phyloP scores from a whole-genome alignment of 2,113 vertebrate genomes.

The Toxotes jaculatrix region DNA sequence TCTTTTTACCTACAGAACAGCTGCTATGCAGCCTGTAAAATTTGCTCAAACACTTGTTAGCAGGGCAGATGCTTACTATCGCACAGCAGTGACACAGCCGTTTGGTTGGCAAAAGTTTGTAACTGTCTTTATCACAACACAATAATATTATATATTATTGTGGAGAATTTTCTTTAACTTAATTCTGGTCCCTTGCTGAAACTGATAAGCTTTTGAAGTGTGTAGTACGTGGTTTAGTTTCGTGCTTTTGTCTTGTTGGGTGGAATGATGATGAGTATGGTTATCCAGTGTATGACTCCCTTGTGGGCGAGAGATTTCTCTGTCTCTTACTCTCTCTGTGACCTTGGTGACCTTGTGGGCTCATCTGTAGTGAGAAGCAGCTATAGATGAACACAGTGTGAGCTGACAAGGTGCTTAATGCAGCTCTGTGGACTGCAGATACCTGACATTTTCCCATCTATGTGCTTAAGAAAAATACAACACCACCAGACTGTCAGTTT shows the following conservation, averaged over 20 bases:
- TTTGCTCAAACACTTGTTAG: background rate
- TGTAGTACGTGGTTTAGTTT: constrained; percentile 12
- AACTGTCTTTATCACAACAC: background rate
- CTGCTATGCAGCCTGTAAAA: constrained; percentile 14
- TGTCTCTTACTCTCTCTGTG: constrained; percentile 35
- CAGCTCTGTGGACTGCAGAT: constrained; percentile 4
- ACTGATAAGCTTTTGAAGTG: constrained; percentile 4
- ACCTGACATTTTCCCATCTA: background rate
- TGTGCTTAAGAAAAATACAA: constrained; percentile 18
- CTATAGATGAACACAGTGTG: constrained; percentile 36
- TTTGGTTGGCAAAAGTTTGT: background rate
- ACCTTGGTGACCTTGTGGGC: constrained; percentile 63
- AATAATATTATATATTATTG: background rate
- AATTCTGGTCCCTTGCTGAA: background rate
- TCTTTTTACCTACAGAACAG: background rate
- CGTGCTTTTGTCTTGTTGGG: constrained; percentile 20
- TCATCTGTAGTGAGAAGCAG: constrained; percentile 27
- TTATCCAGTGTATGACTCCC: constrained; percentile 22
- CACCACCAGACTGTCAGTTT: background rate
- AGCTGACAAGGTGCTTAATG: constrained; percentile 9
- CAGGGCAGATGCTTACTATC: background rate
- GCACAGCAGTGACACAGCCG: background rate
- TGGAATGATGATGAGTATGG: constrained; percentile 33
- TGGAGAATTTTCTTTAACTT: background rate
- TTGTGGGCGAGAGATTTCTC: constrained; percentile 53